Evolutionary conservation across 1,140 invertebrate species (phyloP), one percentile per base, ranked within the genome.

Genomic region (Microplitis mediator): DNA sequence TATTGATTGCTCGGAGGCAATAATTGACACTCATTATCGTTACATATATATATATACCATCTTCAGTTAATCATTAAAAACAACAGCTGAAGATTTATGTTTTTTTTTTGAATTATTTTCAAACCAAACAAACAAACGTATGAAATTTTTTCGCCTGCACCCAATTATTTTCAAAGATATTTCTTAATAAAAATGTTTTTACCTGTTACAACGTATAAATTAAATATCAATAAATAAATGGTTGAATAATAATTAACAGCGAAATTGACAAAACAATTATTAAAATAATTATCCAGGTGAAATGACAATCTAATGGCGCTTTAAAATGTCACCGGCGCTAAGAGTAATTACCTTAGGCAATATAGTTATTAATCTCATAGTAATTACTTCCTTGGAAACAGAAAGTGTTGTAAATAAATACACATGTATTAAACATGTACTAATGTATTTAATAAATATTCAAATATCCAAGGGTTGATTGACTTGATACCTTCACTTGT

Each of bases 381-480:
- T 62, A 50, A 51, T 51, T 31, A 65, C 45, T 65, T 65, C 63
- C 63, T 65, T 65, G 36, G 63, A 65, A 65, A 65, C 63, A 65
- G 63, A 65, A 65, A 65, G 45, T 65, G 14, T 54, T 54, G n/a
- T 54, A 4, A n/a, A 13, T 54, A 3, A 2, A 54, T 54, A 14
- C 6, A 54, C n/a, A 13, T 23, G n/a, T 6, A 45, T 45, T 45
- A 23, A 23, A 50, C 45, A 50, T 50, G 14, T 58, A 58, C 8
- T 8, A 1, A 58, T 16, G 14, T 62, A 34, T 62, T 32, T 62
- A 39, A 4, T 64, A 31, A 35, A 62, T 13, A 35, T 35, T 13
- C 23, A 13, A 14, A 14, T 6, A 50, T n/a, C 23, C n/a, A 50
- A 65, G 63, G 63, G 63, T 65, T 65, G 63, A 65, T 65, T 65